Percentiles rank a stretch among this genome's conserved stretches.
Conservation (phyloP, 2,888 invertebrate genomes). For the Osmoderma eremita region DNA sequence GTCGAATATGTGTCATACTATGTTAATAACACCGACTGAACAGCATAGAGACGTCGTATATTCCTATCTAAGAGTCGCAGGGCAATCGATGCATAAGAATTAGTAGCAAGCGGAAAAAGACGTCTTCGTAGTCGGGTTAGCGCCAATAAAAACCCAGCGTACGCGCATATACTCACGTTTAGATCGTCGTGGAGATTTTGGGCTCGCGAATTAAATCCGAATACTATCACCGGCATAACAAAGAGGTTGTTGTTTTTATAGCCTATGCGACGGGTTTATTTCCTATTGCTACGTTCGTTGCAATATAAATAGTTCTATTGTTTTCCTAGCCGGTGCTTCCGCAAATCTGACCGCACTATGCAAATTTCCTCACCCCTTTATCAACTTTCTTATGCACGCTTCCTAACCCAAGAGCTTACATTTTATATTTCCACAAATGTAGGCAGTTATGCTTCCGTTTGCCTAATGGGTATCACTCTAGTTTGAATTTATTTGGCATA, state of each 20-base stretch:
- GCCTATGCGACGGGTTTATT: constrained; percentile 15
- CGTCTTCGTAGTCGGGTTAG: constrained; percentile 15
- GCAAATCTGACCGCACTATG: neutral
- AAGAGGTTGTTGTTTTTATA: constrained; percentile 27
- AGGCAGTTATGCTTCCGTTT: too few species aligned
- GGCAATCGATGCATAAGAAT: constrained; percentile 27
- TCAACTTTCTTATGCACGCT: neutral
- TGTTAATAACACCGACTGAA: constrained; percentile 30
- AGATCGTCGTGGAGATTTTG: constrained; percentile 35
- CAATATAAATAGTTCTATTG: constrained; percentile 22
- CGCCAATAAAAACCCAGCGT: constrained; percentile 21
- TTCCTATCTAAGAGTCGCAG: constrained; percentile 21
- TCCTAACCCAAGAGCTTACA: too few species aligned
- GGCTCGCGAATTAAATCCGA: constrained; percentile 29
- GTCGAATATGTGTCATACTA: constrained; percentile 13
- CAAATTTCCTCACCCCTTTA: neutral
- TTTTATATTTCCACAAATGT: too few species aligned
- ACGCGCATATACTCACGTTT: constrained; percentile 29
- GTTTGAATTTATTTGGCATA: too few species aligned
- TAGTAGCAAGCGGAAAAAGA: constrained; percentile 3
- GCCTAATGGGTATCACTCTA: too few species aligned
- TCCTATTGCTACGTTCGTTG: constrained; percentile 27
- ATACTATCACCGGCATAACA: constrained; percentile 27
- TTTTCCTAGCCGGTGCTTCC: neutral
- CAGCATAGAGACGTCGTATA: constrained; percentile 6